These are phyloP conservation scores for Myanophis thanlyinensis DNA, from an alignment of 2,113 vertebrate species.

Conservation along the genomic window DNA sequence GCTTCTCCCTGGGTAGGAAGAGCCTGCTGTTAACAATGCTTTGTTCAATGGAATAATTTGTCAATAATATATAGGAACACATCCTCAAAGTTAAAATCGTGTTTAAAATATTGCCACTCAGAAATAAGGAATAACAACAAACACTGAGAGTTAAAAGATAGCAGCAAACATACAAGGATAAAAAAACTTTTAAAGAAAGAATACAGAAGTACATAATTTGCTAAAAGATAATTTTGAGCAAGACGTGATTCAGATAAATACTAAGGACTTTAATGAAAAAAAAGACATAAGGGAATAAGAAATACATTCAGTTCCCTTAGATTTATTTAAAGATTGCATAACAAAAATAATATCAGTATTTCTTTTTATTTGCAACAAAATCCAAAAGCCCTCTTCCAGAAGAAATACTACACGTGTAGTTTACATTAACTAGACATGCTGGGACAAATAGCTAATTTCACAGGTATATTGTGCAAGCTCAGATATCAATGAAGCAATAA, in stretches of 20 bases:
- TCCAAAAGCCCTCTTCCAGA: background rate
- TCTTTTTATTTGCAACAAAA: background rate
- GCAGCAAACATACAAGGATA: background rate
- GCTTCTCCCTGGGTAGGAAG: background rate
- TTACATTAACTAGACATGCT: background rate
- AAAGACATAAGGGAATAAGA: background rate
- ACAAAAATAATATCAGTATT: background rate
- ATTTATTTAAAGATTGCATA: background rate
- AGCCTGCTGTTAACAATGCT: background rate
- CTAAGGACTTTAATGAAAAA: background rate
- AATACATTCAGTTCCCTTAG: background rate
- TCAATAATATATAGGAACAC: background rate
- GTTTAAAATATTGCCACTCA: background rate
- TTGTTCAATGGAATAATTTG: background rate
- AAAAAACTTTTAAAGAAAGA: background rate
- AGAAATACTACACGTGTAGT: background rate
- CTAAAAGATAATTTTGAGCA: background rate
- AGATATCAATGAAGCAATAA: background rate
- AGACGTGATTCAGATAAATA: slow-evolving; percentile 4
- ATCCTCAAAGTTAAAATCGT: background rate
- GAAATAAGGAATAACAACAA: background rate
- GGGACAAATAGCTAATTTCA: background rate
- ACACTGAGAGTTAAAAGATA: background rate
- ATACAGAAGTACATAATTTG: background rate
- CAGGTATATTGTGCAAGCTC: background rate